Base-by-base conservation (phyloP, 1,140 invertebrate genomes). In the Megalonaias nervosa region DNA sequence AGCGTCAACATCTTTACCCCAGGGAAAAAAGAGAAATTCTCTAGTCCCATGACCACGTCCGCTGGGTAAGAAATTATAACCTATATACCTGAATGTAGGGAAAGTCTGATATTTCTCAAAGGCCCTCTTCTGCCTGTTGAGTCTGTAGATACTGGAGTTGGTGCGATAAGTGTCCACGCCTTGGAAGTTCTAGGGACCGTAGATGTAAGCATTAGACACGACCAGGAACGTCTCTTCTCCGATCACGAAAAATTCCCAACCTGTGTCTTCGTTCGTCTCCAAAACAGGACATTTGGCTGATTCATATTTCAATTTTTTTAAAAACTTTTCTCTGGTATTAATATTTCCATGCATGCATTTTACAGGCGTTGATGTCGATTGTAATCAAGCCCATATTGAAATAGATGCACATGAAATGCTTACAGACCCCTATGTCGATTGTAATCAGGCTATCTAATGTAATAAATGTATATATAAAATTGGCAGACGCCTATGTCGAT, bases 131-230 rank as follows among this genome's bases (percentile, higher is more conserved):
- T 69, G 48, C 14, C 75, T 83, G 76, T 90, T 85, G 15, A 89
- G 80, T 66, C 72, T 84, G 74, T 88, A 90, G n/a, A 90, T 86
- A 60, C 87, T 85, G 23, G 88, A 89, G 78, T 89, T 88, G 14
- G 86, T 88, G 62, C 74, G 62, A 67, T 89, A 86, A 19, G 81
- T 86, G 64, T 89, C 83, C 19, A 77, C 77, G 55, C 86, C 84
- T 31, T 80, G 71, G 69, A 82, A 85, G 65, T 88, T 87, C 70
- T 88, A 87, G n/a, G 85, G 82, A 23, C 88, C 88, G 67, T 86
- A 90, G 74, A 89, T 89, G 73, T 86, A 88, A n/a, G 87, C 85
- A 73, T 90, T 90, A 38, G 88, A 88, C 26, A 90, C 88, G 1
- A 75, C 88, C 26, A 90, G 79, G 65, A 75, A 90, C 3, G 78